Evolutionary conservation across 1,140 invertebrate genomes (phyloP).

Genomic region (Ostrea denselamellosa): DNA sequence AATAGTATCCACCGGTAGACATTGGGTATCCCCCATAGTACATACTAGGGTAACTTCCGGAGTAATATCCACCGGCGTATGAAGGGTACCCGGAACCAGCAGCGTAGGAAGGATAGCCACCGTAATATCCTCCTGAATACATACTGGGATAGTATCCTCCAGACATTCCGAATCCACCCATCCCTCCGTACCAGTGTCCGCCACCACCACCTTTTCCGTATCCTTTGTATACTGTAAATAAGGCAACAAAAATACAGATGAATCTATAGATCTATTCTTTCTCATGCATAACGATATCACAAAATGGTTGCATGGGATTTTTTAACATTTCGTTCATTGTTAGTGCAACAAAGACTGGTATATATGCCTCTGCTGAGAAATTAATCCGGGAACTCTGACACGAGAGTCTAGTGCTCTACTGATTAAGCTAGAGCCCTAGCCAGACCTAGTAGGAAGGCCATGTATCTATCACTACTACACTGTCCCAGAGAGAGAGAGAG

Average conservation of each 20-base stretch:
- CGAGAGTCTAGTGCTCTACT: too few relatives aligned
- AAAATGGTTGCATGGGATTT: too few relatives aligned
- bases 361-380: too few relatives aligned
- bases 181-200: neutral
- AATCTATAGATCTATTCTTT: neutral
- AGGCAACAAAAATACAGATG: neutral
- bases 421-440: too few relatives aligned
- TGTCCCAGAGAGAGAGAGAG: too few relatives aligned
- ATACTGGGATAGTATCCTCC: slow-evolving; percentile 21
- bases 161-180: neutral
- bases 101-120: slow-evolving; percentile 6
- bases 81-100: neutral
- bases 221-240: slow-evolving; percentile 14
- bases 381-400: too few relatives aligned
- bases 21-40: too few relatives aligned
- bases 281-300: neutral
- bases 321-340: too few relatives aligned
- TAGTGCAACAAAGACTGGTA: too few relatives aligned
- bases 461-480: too few relatives aligned
- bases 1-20: neutral
- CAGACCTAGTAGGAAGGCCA: too few relatives aligned
- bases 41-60: neutral
- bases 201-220: neutral
- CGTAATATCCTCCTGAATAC: neutral
- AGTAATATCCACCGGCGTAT: neutral